Base-by-base conservation (phyloP, 2,888 invertebrate species). In the Gymnocheta viridis region DNA sequence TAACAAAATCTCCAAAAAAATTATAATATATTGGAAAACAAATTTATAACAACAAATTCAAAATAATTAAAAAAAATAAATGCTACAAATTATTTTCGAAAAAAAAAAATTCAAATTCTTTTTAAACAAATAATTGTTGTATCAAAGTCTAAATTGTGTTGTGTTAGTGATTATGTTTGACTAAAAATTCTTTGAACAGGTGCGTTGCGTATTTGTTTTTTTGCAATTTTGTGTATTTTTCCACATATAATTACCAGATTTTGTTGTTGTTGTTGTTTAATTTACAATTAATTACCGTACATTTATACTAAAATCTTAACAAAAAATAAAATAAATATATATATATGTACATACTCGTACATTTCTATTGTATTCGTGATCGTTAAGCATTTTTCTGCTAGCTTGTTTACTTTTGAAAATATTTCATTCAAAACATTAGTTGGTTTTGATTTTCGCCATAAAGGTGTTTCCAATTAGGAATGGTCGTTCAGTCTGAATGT, bases 251-350 rank as follows among this genome's bases (percentile, higher is more conserved):
- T 82, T 82, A 74, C 54, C 3, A 72, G 32, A 58, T 64, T 54
- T 29, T 35, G 17, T 38, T 38, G 12, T 9, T 54, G 35, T 14
- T 60, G 56, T 74, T 56, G 17, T 76, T 76, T 76, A 70, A 79
- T 70, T 79, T n/a, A 72, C 79, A 76, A 80, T 76, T 83, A 83
- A 83, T 83, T 83, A 66, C 29, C 24, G 58, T 47, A 35, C 24
- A 67, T 17, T 76, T 32, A 44, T 44, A 24, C 14, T 29, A 32
- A 60, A 74, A 19, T 44, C 22, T 66, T 49, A 24, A 54, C n/a
- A 44, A 73, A 49, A 67, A 58, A 35, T 32, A n/a, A n/a, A n/a
- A n/a, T n/a, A n/a, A n/a, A n/a, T n/a, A n/a, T n/a, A n/a, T n/a
- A n/a, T n/a, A n/a, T n/a, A n/a, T n/a, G n/a, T n/a, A n/a, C n/a